Evolutionary conservation across 2,797 vertebrate species (phyloP), one percentile per base, ranked within the genome.

Genomic region (Muscicapa striata): DNA sequence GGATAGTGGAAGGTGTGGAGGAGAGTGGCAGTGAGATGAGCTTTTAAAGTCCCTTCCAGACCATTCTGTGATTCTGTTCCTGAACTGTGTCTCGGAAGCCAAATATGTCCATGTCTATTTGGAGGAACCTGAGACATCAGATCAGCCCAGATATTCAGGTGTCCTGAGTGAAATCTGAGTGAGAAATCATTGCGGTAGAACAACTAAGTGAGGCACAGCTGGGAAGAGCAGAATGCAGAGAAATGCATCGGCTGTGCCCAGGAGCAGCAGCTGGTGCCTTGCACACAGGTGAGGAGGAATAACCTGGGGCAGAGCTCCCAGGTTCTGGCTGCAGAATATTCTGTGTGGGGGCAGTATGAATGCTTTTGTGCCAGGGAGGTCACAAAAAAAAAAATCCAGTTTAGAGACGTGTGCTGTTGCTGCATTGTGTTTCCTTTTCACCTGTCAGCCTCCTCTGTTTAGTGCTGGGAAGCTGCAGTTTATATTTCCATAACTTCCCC

Each of bases 101-200:
- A 29, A 4, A 10, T 10, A 2, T 6, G 8, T 40, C 57, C 3
- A 0, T 7, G 1, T 20, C 10, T 30, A 4, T 70, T 19, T 49
- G 78, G 38, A 89, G 32, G 34, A 75, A 10, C 0, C 1, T 1
- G n/a, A 49, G 41, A 34, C n/a, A 29, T 14, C 34, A 14, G 40
- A n/a, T 48, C 24, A 41, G 48, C 11, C 40, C 51, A 20, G 36
- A 23, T 29, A 11, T 68, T 19, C 34, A 69, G 54, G 34, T 54
- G 38, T 34, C 46, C 23, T 32, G 64, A 13, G n/a, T 45, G 46
- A 84, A 70, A 32, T 43, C 26, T 32, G 64, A 13, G n/a, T 45
- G 46, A 84, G 74, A 32, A 78, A 15, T 69, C 48, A 23, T 7
- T n/a, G 17, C 4, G 17, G 51, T 2, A 30, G 38, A 48, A 43